Conservation (phyloP, 2,113 vertebrate genomes). For the Pedionomus torquatus region DNA sequence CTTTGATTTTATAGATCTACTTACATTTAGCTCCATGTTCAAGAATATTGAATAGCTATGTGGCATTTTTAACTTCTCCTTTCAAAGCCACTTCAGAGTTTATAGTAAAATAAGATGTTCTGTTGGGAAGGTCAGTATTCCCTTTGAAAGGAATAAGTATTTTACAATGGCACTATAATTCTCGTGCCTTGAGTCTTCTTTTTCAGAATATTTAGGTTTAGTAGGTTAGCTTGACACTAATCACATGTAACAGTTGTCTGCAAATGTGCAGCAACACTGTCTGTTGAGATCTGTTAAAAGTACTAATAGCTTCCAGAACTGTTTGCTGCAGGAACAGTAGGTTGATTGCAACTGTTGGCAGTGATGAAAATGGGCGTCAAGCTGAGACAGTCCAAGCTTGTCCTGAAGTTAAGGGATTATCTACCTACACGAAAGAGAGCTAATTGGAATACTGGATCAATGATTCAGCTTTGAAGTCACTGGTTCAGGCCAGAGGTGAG, state of each 20-base stretch:
- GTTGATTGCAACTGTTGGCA: conserved; percentile 16
- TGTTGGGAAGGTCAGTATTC: not conserved
- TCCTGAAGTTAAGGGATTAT: conserved; percentile 8
- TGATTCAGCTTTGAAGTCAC: not conserved
- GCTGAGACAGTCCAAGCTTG: not conserved
- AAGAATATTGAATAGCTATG: not conserved
- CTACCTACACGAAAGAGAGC: not conserved
- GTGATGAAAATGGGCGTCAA: not conserved
- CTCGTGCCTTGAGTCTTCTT: not conserved
- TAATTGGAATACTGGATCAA: conserved; percentile 25
- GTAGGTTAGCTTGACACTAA: conserved; percentile 9
- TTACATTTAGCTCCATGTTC: not conserved
- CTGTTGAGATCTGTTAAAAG: conserved; percentile 26
- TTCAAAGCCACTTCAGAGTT: not conserved
- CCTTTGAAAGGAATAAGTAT: not conserved
- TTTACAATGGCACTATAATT: not conserved
- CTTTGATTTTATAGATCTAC: conserved; percentile 7
- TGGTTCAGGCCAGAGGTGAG: not conserved
- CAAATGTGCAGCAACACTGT: conserved; percentile 45
- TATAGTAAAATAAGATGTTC: not conserved
- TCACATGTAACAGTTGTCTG: conserved; percentile 20
- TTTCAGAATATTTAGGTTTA: not conserved
- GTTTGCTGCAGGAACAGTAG: conserved; percentile 18
- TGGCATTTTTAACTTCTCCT: not conserved
- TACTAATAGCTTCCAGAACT: conserved; percentile 5